Conservation (phyloP, 2,113 vertebrate genomes). For the Ceyx melanurus region DNA sequence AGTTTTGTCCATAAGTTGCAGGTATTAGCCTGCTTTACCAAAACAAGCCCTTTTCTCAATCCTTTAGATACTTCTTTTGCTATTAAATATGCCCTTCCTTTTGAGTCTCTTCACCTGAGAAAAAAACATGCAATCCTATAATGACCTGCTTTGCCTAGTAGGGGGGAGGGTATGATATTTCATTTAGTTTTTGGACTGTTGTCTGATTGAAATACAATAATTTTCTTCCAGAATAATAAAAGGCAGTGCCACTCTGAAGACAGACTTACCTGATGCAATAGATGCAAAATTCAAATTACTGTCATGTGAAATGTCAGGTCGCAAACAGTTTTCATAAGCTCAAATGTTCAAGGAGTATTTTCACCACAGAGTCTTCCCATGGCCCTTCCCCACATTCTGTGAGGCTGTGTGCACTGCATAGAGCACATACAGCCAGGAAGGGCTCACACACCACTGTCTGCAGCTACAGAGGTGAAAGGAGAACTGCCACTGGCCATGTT, state of each 20-base stretch:
- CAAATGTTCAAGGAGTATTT: neutral
- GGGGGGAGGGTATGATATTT: neutral
- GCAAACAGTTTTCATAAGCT: neutral
- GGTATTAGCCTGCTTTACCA: neutral
- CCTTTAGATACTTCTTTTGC: neutral
- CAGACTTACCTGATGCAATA: constrained; percentile 11
- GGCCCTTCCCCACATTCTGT: neutral
- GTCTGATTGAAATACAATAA: neutral
- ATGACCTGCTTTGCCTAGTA: neutral
- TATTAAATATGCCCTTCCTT: neutral
- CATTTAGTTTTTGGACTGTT: neutral
- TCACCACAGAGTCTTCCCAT: neutral
- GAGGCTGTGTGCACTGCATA: neutral
- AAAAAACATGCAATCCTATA: neutral
- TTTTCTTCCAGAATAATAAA: neutral
- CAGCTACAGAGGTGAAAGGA: neutral
- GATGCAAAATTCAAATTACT: neutral
- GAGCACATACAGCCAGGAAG: neutral
- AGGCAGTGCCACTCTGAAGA: neutral
- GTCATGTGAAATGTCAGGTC: neutral
- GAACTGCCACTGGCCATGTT: neutral
- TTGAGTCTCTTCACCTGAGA: neutral
- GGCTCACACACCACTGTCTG: neutral
- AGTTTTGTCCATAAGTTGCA: neutral
- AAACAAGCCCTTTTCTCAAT: neutral